Conservation (phyloP, 1,140 invertebrate genomes). For the Trichogramma pretiosum region DNA sequence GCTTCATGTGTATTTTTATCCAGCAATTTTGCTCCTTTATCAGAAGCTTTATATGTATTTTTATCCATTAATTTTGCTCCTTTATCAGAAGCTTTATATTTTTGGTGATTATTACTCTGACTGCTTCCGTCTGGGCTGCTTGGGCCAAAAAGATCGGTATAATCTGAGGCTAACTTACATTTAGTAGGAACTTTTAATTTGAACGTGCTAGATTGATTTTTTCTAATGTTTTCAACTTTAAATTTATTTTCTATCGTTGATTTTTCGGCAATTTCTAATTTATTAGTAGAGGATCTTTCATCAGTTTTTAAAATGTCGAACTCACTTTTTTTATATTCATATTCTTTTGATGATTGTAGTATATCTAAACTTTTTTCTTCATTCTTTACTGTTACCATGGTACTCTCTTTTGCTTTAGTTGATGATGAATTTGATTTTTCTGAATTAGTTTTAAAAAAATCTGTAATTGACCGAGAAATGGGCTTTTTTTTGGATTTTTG, state of each 20-base stretch:
- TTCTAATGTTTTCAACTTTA: background rate
- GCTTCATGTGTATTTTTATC: too few relatives aligned
- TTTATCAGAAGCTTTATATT: too few relatives aligned
- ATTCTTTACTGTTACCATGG: background rate
- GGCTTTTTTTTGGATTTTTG: conserved; percentile 9
- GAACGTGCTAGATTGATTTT: background rate
- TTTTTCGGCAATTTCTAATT: too few relatives aligned
- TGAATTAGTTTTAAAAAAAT: conserved; percentile 11
- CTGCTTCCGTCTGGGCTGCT: too few relatives aligned
- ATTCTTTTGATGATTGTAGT: background rate
- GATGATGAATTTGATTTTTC: background rate
- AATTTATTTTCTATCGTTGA: background rate
- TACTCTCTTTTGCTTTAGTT: background rate
- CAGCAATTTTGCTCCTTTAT: too few relatives aligned
- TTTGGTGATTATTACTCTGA: too few relatives aligned
- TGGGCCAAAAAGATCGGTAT: conserved; percentile 9
- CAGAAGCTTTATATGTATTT: too few relatives aligned
- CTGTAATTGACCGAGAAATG: conserved; percentile 4
- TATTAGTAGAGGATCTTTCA: too few relatives aligned
- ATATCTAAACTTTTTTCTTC: background rate
- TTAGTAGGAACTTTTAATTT: conserved; percentile 2
- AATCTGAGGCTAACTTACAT: conserved; percentile 5
- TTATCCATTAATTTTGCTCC: too few relatives aligned
- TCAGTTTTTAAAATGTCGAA: too few relatives aligned
- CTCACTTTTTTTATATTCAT: too few relatives aligned